These are phyloP conservation scores for Falco columbarius DNA, from an alignment of 2,797 vertebrate species.

Conservation along the genomic window DNA sequence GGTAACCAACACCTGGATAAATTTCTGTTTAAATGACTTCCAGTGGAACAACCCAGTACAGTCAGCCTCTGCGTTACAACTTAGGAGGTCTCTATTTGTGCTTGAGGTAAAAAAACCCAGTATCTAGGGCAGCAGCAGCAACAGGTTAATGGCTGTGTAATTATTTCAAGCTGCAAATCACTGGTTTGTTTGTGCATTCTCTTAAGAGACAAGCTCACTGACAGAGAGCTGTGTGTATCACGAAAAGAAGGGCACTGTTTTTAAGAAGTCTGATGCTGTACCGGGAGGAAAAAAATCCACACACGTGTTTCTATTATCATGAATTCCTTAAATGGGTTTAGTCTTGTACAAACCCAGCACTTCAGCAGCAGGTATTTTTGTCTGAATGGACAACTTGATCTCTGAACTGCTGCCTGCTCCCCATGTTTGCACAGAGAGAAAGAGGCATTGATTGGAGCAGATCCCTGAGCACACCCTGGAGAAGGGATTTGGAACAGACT, in stretches of 20 bases:
- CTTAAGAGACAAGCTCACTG: neutral
- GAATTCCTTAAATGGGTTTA: neutral
- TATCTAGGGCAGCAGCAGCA: neutral
- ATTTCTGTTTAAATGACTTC: neutral
- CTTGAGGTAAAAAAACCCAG: neutral
- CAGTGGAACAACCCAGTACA: neutral
- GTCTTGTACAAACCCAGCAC: neutral
- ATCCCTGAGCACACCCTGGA: neutral
- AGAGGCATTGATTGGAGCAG: fast-evolving
- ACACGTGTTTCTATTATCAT: neutral
- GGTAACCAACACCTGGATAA: neutral
- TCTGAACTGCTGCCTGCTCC: neutral
- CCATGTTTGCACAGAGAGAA: neutral
- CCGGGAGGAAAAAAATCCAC: neutral
- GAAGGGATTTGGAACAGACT: neutral
- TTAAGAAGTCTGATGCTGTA: neutral
- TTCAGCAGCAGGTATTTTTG: conserved; percentile 7
- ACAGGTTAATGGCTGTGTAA: neutral
- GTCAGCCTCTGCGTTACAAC: neutral
- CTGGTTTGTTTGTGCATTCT: neutral
- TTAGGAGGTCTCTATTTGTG: neutral
- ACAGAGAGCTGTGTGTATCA: fast-evolving
- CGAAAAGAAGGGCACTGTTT: neutral
- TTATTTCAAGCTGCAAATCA: neutral
- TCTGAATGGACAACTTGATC: neutral